Evolutionary conservation across 2,113 vertebrate species (phyloP).

Genomic region (Morone saxatilis): DNA sequence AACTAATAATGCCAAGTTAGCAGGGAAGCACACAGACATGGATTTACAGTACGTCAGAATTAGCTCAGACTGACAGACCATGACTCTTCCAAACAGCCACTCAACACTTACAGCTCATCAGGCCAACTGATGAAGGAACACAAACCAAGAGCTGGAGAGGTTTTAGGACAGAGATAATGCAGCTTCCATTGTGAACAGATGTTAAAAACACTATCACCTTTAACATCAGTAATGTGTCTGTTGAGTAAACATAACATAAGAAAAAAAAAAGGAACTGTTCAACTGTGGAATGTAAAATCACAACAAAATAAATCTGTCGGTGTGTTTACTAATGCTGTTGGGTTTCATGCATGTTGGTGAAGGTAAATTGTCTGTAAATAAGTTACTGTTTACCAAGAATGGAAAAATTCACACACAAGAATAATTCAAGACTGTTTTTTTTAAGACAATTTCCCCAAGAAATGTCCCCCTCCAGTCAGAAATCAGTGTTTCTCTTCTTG

Average conservation of each 20-base stretch:
- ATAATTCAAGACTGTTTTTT: background rate
- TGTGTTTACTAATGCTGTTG: slow-evolving; percentile 77
- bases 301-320: slow-evolving; percentile 81
- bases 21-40: background rate
- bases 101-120: background rate
- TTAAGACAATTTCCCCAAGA: no score
- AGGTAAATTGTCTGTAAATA: background rate
- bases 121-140: background rate
- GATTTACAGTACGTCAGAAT: background rate
- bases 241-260: slow-evolving; percentile 73
- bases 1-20: background rate
- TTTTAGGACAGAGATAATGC: slow-evolving; percentile 63
- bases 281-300: slow-evolving; percentile 85
- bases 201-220: slow-evolving; percentile 65
- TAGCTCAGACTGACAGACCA: background rate
- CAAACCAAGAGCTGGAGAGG: background rate
- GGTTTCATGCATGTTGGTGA: slow-evolving; percentile 26
- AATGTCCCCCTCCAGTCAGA: no score
- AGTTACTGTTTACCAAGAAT: background rate
- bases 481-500: no score
- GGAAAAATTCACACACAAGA: background rate
- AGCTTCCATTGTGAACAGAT: slow-evolving; percentile 65
- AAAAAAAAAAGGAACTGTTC: slow-evolving; percentile 74
- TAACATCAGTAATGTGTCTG: slow-evolving; percentile 82
- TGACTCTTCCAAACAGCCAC: background rate